These are phyloP conservation scores for Zeuzera pyrina DNA, from an alignment of 2,888 invertebrate species.

Conservation along the genomic window DNA sequence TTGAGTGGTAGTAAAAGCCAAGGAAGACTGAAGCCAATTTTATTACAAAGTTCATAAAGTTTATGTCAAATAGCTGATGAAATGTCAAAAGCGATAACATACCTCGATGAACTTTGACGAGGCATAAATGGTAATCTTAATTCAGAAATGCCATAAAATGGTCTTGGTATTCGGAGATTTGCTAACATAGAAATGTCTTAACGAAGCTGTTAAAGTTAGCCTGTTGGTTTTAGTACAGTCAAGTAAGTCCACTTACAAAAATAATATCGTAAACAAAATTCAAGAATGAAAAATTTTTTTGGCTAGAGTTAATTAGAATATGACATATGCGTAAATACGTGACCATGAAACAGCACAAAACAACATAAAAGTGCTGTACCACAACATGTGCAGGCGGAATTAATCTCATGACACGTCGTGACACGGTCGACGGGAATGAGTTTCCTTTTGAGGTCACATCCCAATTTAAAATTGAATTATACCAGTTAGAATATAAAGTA, in stretches of 20 bases:
- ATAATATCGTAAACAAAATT: conserved; percentile 1
- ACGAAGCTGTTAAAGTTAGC: no score
- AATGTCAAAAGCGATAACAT: no score
- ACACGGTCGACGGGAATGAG: conserved; percentile 32
- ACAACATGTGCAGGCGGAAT: conserved; percentile 14
- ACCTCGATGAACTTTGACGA: no score
- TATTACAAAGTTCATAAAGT: no score
- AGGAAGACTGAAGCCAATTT: no score
- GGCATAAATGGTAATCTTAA: no score
- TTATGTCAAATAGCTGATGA: no score
- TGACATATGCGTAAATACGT: conserved; percentile 10
- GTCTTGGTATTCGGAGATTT: no score
- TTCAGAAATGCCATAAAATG: no score
- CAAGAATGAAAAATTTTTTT: neutral
- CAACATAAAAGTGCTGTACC: conserved; percentile 17
- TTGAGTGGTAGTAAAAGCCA: no score
- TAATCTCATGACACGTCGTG: conserved; percentile 22
- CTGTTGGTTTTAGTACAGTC: no score
- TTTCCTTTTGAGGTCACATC: conserved; percentile 30
- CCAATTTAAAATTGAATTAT: conserved; percentile 37
- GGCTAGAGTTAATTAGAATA: neutral
- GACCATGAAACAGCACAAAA: conserved; percentile 11
- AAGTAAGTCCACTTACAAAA: neutral
- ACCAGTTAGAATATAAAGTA: conserved; percentile 1
- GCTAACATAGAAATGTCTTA: no score